Conservation (phyloP, 2,888 invertebrate species). For the Synergus japonicus region DNA sequence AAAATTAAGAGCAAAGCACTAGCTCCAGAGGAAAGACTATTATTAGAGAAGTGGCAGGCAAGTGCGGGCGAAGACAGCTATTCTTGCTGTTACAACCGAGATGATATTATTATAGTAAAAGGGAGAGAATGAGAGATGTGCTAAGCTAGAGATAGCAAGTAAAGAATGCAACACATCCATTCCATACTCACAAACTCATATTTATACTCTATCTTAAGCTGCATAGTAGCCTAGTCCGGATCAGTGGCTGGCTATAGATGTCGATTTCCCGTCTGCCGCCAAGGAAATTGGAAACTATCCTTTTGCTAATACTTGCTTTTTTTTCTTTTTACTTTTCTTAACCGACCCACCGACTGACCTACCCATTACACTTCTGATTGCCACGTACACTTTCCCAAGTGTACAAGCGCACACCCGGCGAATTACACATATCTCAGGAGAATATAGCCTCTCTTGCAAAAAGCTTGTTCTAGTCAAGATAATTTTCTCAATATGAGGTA, state of each 20-base stretch:
- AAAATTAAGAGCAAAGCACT: constrained; percentile 3
- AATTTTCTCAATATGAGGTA: constrained; percentile 19
- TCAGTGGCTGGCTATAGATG: constrained; percentile 38
- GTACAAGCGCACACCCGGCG: neutral
- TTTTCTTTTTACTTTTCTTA: constrained; percentile 26
- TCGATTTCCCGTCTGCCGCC: constrained; percentile 61
- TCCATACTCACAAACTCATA: neutral
- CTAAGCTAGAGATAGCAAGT: constrained; percentile 9
- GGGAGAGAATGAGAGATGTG: constrained; percentile 7
- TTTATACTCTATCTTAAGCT: neutral
- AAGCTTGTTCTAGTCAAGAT: constrained; percentile 25
- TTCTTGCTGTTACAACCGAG: constrained; percentile 2
- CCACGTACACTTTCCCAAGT: constrained; percentile 31
- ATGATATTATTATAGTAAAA: constrained; percentile 35
- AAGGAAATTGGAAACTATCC: constrained; percentile 56
- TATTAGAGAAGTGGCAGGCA: constrained; percentile 24
- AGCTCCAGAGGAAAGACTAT: constrained; percentile 8
- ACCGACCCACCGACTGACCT: constrained; percentile 19
- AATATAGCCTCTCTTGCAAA: constrained; percentile 14
- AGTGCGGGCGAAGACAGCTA: constrained; percentile 22
- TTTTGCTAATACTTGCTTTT: constrained; percentile 16
- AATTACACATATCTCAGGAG: constrained; percentile 17
- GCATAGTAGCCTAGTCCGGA: neutral
- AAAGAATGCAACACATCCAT: constrained; percentile 21
- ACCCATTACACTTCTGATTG: constrained; percentile 20